phyloP scores from a whole-genome alignment of 2,113 vertebrate genomes.

The Antidorcas marsupialis region DNA sequence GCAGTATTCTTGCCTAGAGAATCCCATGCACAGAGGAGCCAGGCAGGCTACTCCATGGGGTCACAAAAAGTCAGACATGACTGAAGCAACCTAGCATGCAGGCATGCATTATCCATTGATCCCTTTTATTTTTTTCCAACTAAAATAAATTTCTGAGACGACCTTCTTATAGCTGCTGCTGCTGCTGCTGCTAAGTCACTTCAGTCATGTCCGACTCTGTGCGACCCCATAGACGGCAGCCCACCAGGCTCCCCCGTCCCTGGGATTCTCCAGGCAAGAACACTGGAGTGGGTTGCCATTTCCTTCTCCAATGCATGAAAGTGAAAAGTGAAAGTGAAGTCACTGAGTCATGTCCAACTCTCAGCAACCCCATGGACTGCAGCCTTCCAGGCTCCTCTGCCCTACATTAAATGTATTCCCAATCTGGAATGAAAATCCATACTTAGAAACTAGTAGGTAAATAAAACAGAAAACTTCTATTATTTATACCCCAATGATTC shows the following conservation, averaged over 20 bases:
- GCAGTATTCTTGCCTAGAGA: background rate
- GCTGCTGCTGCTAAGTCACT: too few species aligned
- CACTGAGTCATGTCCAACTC: too few species aligned
- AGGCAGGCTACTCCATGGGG: background rate
- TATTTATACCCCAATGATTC: background rate
- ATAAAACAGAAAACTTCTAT: background rate
- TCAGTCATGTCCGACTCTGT: too few species aligned
- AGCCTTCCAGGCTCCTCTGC: too few species aligned
- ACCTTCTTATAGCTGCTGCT: background rate
- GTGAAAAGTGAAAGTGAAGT: too few species aligned
- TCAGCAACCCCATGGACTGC: too few species aligned
- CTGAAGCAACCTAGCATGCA: background rate
- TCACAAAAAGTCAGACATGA: background rate
- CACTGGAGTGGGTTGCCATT: too few species aligned
- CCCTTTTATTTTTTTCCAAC: background rate
- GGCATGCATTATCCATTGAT: background rate
- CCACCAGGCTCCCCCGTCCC: too few species aligned
- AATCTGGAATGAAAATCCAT: background rate
- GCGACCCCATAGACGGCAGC: too few species aligned
- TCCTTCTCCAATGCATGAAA: too few species aligned
- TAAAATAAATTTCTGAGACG: background rate
- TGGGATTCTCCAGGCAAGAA: too few species aligned
- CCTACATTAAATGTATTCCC: background rate
- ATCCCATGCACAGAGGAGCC: background rate
- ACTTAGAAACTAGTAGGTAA: background rate